These are phyloP conservation scores for Bombyx mori DNA, from an alignment of 1,140 invertebrate genomes.

Conservation along the genomic window DNA sequence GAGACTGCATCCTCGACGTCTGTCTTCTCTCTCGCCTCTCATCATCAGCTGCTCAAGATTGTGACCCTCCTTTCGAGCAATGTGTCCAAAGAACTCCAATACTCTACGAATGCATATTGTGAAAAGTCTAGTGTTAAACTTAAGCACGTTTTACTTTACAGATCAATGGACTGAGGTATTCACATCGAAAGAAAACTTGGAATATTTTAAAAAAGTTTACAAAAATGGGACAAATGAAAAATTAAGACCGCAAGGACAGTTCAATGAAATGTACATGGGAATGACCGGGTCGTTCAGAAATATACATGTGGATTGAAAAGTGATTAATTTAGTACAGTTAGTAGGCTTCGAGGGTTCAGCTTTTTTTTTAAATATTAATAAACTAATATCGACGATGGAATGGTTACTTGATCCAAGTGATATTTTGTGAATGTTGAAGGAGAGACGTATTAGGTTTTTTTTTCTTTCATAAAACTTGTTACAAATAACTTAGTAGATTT, in stretches of 20 bases:
- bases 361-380: neutral
- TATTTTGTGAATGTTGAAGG: neutral
- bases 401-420: neutral
- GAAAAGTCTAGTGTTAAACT: no score
- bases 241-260: constrained; percentile 20
- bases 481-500: neutral
- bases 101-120: no score
- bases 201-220: constrained; percentile 22
- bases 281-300: constrained; percentile 34
- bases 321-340: neutral
- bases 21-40: no score
- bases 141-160: constrained; percentile 18
- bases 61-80: no score
- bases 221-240: constrained; percentile 22
- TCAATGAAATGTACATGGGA: constrained; percentile 32
- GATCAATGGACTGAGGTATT: constrained; percentile 21
- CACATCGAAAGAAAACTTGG: constrained; percentile 13
- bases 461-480: no score
- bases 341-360: neutral
- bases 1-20: no score
- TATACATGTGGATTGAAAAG: constrained; percentile 27
- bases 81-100: no score
- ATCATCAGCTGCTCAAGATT: no score
- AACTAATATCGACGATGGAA: neutral
- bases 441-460: no score